phyloP scores from a whole-genome alignment of 1,140 invertebrate species.

The Hyles vespertilio region DNA sequence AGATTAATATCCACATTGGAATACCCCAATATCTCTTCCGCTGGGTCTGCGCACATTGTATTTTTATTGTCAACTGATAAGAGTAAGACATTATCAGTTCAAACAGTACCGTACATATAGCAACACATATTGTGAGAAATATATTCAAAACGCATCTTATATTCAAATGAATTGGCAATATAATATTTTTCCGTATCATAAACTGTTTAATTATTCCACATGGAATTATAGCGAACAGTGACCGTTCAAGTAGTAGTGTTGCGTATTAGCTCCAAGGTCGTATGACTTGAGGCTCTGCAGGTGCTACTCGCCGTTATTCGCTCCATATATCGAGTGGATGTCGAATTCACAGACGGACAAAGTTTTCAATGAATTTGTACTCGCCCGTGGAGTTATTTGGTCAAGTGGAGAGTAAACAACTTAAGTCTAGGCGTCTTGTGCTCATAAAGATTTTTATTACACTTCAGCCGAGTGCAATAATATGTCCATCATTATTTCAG shows the following conservation, averaged over 20 bases:
- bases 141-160: conserved; percentile 5
- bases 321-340: conserved; percentile 28
- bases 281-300: conserved; percentile 44
- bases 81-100: conserved; percentile 4
- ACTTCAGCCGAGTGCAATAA: too few relatives aligned
- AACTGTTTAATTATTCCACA: conserved; percentile 8
- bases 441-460: too few relatives aligned
- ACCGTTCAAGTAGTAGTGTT: conserved; percentile 47
- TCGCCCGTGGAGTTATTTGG: too few relatives aligned
- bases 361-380: too few relatives aligned
- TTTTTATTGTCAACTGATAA: conserved; percentile 10
- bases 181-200: conserved; percentile 16
- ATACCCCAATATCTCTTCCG: too few relatives aligned
- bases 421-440: too few relatives aligned
- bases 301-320: conserved; percentile 27
- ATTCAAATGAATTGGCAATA: conserved; percentile 8
- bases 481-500: too few relatives aligned
- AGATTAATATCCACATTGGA: too few relatives aligned
- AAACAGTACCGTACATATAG: conserved; percentile 3
- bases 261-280: conserved; percentile 45
- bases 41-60: too few relatives aligned
- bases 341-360: conserved; percentile 2
- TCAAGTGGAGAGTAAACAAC: too few relatives aligned
- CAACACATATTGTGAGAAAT: conserved; percentile 11
- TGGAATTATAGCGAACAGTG: conserved; percentile 28